Percentiles rank a stretch among this genome's conserved stretches.
These are phyloP conservation scores for Lepisosteus oculatus DNA, from an alignment of 2,113 vertebrate species.

Conservation along the genomic window DNA sequence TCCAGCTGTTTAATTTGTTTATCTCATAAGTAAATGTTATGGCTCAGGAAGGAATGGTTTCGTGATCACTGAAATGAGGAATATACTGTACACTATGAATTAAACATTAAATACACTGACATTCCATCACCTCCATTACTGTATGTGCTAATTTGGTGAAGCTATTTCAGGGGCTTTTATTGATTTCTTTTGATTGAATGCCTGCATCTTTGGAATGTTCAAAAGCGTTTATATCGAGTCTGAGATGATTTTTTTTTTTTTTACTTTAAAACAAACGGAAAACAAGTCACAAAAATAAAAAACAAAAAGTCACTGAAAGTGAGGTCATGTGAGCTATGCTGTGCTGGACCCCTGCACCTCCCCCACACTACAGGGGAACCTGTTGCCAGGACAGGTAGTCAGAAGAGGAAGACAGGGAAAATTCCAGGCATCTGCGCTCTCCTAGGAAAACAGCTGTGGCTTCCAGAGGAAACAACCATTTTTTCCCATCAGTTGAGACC, in stretches of 20 bases:
- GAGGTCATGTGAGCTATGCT: too few species aligned
- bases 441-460: slow-evolving; percentile 84
- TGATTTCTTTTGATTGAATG: background rate
- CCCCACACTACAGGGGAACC: slow-evolving; percentile 27
- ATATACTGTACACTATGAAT: background rate
- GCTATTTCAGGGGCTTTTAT: background rate
- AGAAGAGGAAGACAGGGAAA: slow-evolving; percentile 63
- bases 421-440: slow-evolving; percentile 66
- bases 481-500: slow-evolving; percentile 75
- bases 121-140: background rate
- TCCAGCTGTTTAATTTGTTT: too few species aligned
- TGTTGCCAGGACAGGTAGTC: slow-evolving; percentile 77
- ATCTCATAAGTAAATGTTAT: too few species aligned
- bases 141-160: background rate
- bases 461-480: slow-evolving; percentile 77
- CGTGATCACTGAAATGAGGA: too few species aligned
- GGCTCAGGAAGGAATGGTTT: too few species aligned
- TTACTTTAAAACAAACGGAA: background rate
- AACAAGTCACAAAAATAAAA: background rate
- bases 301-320: too few species aligned
- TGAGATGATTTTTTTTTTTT: too few species aligned
- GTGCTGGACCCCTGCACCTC: slow-evolving; percentile 35
- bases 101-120: background rate
- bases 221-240: too few species aligned
- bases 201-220: too few species aligned